These are phyloP conservation scores for Chorisops tibialis DNA, from an alignment of 2,888 invertebrate genomes.

Conservation along the genomic window DNA sequence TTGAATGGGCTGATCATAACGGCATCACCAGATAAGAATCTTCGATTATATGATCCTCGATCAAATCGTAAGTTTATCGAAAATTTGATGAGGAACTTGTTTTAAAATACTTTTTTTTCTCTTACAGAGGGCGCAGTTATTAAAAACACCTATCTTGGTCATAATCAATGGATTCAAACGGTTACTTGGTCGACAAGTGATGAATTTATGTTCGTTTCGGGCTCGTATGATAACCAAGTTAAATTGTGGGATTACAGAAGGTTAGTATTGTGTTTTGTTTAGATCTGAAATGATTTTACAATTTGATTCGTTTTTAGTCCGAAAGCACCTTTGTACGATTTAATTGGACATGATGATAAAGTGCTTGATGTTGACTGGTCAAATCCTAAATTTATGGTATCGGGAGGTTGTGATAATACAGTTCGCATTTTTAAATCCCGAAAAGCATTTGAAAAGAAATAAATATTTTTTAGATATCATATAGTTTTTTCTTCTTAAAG, in stretches of 20 bases:
- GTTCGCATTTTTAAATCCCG: slow-evolving; percentile 80
- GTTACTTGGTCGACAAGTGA: slow-evolving; percentile 84
- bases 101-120: no score
- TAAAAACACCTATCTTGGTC: slow-evolving; percentile 78
- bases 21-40: slow-evolving; percentile 85
- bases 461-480: no score
- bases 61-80: slow-evolving; percentile 62
- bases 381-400: slow-evolving; percentile 77
- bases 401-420: slow-evolving; percentile 91
- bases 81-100: no score
- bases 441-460: slow-evolving; percentile 43
- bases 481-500: background rate
- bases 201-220: slow-evolving; percentile 85
- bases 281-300: background rate
- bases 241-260: slow-evolving; percentile 96
- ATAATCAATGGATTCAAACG: slow-evolving; percentile 87
- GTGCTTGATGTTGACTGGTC: slow-evolving; percentile 94
- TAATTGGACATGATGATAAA: slow-evolving; percentile 91
- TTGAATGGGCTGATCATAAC: slow-evolving; percentile 72
- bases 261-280: slow-evolving; percentile 48
- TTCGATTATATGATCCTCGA: slow-evolving; percentile 89
- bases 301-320: slow-evolving; percentile 60
- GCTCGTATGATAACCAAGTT: slow-evolving; percentile 83
- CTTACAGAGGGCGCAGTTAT: slow-evolving; percentile 78
- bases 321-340: slow-evolving; percentile 85